phyloP scores from a whole-genome alignment of 2,888 invertebrate genomes.

The Agonum fuliginosum region DNA sequence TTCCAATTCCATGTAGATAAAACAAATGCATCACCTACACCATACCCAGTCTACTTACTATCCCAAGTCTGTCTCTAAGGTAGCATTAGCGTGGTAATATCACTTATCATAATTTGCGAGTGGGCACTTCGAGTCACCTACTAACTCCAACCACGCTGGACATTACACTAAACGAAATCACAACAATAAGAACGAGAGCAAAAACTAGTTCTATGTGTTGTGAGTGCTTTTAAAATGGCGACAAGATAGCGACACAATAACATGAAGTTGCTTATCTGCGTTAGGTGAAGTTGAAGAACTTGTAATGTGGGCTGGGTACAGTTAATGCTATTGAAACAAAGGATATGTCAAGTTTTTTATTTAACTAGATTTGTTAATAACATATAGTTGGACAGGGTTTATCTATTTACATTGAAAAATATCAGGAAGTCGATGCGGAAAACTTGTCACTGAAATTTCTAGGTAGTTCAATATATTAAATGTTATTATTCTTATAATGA shows the following conservation, averaged over 20 bases:
- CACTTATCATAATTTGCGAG: constrained; percentile 59
- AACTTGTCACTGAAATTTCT: no score
- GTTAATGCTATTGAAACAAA: no score
- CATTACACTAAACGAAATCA: constrained; percentile 14
- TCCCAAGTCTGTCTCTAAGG: constrained; percentile 52
- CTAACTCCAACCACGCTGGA: constrained; percentile 20
- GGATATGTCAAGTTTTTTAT: no score
- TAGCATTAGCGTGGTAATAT: constrained; percentile 53
- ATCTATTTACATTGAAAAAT: no score
- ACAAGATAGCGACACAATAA: constrained; percentile 43
- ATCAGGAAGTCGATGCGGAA: no score
- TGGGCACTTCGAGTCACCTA: constrained; percentile 43
- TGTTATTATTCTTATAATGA: no score
- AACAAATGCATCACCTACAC: constrained; percentile 51
- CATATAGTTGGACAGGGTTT: no score
- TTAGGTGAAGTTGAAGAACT: no score
- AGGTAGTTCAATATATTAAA: no score
- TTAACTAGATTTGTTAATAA: no score
- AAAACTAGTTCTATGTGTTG: constrained; percentile 36
- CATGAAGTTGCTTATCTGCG: constrained; percentile 26
- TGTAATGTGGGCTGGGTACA: no score
- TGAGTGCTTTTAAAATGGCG: constrained; percentile 13
- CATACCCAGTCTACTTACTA: constrained; percentile 42
- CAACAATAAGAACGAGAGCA: constrained; percentile 32
- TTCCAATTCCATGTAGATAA: no score